Percentiles rank a stretch among this genome's conserved stretches.
Evolutionary conservation across 2,113 vertebrate genomes (phyloP).

Genomic region (Erpornis zantholeuca): DNA sequence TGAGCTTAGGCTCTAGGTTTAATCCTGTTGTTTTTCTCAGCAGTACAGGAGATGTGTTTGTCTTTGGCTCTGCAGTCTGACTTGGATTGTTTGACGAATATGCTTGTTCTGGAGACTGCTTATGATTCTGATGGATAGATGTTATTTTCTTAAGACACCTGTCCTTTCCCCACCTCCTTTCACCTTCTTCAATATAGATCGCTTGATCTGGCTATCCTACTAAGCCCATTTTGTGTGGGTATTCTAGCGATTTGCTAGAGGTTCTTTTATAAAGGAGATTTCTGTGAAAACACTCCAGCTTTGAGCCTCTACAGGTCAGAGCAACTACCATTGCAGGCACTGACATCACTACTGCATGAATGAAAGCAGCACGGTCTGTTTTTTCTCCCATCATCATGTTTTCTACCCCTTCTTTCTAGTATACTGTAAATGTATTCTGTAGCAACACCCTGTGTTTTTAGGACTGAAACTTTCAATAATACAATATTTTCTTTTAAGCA

Average conservation of each 20-base stretch:
- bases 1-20: conserved; percentile 43
- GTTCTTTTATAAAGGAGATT: neutral
- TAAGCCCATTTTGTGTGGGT: neutral
- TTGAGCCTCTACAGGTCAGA: conserved; percentile 62
- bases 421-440: neutral
- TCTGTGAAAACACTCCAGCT: conserved; percentile 18
- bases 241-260: neutral
- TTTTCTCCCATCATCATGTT: neutral
- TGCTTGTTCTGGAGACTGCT: conserved; percentile 4
- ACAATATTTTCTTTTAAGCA: neutral
- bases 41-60: conserved; percentile 33
- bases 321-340: conserved; percentile 55
- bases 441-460: neutral
- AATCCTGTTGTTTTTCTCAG: conserved; percentile 59
- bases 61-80: conserved; percentile 52
- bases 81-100: conserved; percentile 1
- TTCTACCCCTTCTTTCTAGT: neutral
- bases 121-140: neutral
- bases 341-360: conserved; percentile 75
- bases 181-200: neutral
- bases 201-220: neutral
- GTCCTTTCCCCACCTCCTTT: conserved; percentile 26
- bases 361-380: conserved; percentile 54
- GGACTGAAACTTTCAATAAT: neutral
- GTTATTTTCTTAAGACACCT: conserved; percentile 34